Percentiles rank a stretch among this genome's conserved stretches.
These are phyloP conservation scores for Eretmochelys imbricata DNA, from an alignment of 2,113 vertebrate species.

Conservation along the genomic window DNA sequence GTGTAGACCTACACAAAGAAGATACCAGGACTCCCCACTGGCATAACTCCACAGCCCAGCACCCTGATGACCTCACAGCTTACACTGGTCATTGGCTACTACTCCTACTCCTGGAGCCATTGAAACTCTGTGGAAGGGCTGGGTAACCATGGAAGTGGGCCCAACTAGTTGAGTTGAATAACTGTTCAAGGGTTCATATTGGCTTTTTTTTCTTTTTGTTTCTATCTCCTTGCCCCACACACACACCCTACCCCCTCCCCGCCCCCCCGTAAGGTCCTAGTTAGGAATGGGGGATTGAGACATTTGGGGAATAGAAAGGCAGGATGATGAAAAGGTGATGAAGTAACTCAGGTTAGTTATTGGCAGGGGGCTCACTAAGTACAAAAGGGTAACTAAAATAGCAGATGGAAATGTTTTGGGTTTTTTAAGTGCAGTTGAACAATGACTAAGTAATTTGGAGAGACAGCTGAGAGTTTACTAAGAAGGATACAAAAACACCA, in stretches of 20 bases:
- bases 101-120: neutral
- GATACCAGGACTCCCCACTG: neutral
- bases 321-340: neutral
- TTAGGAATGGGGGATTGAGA: neutral
- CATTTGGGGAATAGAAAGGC: neutral
- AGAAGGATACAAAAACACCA: slow-evolving; percentile 1
- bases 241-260: no score
- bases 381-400: neutral
- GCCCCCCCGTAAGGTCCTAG: neutral
- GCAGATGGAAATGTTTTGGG: neutral
- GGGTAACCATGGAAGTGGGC: neutral
- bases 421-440: neutral
- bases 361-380: no score
- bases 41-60: neutral
- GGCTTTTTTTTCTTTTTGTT: neutral
- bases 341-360: neutral
- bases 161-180: neutral
- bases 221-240: no score
- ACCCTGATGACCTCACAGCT: accelerated
- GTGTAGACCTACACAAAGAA: neutral
- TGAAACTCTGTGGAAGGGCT: neutral
- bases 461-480: neutral
- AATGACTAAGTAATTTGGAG: slow-evolving; percentile 10
- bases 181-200: neutral
- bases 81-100: neutral